Evolutionary conservation across 2,797 vertebrate species (phyloP).

Genomic region (Avahi laniger): DNA sequence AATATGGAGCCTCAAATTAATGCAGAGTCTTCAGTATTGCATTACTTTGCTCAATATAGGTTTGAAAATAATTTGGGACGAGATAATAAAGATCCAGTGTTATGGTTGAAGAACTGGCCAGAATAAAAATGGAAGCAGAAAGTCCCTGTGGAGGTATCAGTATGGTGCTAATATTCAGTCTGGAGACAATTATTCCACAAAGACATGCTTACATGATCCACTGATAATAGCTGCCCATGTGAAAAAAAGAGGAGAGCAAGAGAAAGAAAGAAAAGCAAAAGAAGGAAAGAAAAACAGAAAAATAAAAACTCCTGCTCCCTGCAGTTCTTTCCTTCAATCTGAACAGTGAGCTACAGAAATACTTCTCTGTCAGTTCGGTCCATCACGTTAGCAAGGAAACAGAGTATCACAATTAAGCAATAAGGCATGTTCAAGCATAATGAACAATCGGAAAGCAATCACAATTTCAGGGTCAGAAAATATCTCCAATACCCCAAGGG

Average conservation of each 20-base stretch:
- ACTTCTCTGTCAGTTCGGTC: background rate
- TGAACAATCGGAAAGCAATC: conserved; percentile 76
- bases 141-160: background rate
- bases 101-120: background rate
- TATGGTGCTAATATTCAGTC: background rate
- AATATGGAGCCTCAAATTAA: conserved; percentile 49
- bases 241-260: background rate
- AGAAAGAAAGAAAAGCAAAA: background rate
- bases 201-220: background rate
- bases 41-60: background rate
- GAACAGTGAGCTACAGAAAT: background rate
- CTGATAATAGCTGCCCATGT: background rate
- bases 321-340: background rate
- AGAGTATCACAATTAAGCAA: conserved; percentile 77
- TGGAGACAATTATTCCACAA: background rate
- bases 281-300: background rate
- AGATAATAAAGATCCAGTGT: background rate
- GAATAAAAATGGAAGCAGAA: background rate
- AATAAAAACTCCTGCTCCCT: background rate
- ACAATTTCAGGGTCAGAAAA: conserved; percentile 77
- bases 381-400: background rate
- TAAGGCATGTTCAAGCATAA: conserved; percentile 77
- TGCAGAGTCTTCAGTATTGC: background rate
- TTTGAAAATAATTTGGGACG: conserved; percentile 18
- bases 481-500: conserved; percentile 76